Evolutionary conservation across 1,140 invertebrate genomes (phyloP).

Genomic region (Ruditapes philippinarum): DNA sequence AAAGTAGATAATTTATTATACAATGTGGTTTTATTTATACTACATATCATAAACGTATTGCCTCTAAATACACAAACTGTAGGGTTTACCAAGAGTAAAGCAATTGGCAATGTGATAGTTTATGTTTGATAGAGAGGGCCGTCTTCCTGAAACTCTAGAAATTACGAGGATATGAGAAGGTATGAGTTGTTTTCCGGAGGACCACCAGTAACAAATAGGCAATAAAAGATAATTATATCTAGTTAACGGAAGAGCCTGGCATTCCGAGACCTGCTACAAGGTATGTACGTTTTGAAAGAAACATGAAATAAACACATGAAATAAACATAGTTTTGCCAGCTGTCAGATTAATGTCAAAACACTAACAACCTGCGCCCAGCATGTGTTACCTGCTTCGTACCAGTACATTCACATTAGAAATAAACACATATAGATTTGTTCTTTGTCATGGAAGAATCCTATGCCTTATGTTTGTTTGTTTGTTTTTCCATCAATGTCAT

Average conservation of each 20-base stretch:
- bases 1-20: background rate
- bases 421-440: background rate
- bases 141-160: background rate
- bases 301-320: background rate
- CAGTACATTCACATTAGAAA: background rate
- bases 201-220: background rate
- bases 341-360: conserved; percentile 15
- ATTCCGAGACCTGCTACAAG: background rate
- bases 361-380: background rate
- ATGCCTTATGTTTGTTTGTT: too few relatives aligned
- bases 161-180: background rate
- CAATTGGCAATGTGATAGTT: background rate
- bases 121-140: background rate
- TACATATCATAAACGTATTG: background rate
- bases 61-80: background rate
- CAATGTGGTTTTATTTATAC: too few relatives aligned
- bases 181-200: too few relatives aligned
- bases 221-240: conserved; percentile 26
- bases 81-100: background rate
- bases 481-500: too few relatives aligned
- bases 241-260: conserved; percentile 1
- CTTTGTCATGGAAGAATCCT: too few relatives aligned
- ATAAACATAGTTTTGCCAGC: conserved; percentile 4
- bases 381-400: background rate
- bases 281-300: background rate